These are phyloP conservation scores for Oreochromis mossambicus DNA, from an alignment of 2,797 vertebrate genomes.

Conservation along the genomic window DNA sequence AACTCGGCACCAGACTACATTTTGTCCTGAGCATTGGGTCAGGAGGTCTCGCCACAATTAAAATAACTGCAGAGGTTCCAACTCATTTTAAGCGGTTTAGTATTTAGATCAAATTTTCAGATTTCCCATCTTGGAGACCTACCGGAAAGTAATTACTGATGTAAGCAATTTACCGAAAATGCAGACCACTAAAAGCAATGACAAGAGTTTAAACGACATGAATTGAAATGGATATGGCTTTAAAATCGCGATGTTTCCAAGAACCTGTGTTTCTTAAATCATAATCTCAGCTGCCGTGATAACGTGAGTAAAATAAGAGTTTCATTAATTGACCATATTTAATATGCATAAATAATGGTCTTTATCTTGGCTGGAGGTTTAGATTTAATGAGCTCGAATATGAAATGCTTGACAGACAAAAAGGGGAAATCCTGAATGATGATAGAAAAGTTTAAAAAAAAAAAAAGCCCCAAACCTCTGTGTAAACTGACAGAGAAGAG, in stretches of 20 bases:
- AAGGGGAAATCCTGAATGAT: slow-evolving; percentile 27
- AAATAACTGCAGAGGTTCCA: background rate
- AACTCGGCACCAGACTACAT: background rate
- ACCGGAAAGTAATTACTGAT: background rate
- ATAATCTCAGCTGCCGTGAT: background rate
- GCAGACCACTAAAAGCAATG: background rate
- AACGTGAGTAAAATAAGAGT: background rate
- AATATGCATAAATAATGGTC: background rate
- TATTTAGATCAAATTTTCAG: background rate
- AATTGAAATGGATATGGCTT: background rate
- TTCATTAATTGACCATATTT: background rate
- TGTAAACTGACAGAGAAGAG: slow-evolving; percentile 27
- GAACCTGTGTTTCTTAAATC: background rate
- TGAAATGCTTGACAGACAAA: background rate
- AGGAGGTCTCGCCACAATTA: background rate
- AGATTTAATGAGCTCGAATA: background rate
- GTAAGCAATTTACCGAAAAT: background rate
- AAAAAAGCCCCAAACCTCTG: background rate
- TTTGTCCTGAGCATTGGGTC: background rate
- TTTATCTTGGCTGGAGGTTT: background rate
- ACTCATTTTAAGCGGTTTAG: background rate
- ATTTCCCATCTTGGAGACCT: background rate
- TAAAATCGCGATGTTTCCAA: rapidly evolving
- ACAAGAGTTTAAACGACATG: background rate
- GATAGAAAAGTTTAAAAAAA: background rate